Conservation (phyloP, 2,888 invertebrate genomes). For the Acheta domesticus region DNA sequence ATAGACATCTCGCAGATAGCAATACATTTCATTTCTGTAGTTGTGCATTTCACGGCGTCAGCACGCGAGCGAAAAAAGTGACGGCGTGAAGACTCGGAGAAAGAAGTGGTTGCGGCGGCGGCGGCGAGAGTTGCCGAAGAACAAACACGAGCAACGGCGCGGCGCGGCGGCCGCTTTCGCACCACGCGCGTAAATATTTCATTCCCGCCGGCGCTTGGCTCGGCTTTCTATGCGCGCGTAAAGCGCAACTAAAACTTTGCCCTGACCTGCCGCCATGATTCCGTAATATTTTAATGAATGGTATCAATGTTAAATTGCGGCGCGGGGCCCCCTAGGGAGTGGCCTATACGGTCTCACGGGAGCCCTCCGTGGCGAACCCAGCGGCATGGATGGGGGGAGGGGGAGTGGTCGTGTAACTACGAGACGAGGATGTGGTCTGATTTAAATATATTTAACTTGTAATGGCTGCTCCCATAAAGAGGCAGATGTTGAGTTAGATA, state of each 20-base stretch:
- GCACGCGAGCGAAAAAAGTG: not conserved
- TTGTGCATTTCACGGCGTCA: no score
- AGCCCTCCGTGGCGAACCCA: no score
- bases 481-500: no score
- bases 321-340: not conserved
- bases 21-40: no score
- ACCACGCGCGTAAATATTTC: not conserved
- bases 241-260: slow-evolving; percentile 18
- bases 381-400: no score
- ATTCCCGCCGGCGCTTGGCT: not conserved
- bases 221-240: not conserved
- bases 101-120: not conserved
- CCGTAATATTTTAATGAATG: slow-evolving; percentile 18
- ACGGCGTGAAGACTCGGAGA: not conserved
- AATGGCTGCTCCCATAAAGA: no score
- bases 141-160: not conserved
- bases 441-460: no score
- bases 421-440: no score
- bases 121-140: not conserved
- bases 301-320: slow-evolving; percentile 1
- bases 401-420: no score
- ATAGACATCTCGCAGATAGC: no score
- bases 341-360: no score
- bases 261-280: slow-evolving; percentile 18
- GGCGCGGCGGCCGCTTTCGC: not conserved